Conservation (phyloP, 2,113 vertebrate species). For the Centropus bengalensis region DNA sequence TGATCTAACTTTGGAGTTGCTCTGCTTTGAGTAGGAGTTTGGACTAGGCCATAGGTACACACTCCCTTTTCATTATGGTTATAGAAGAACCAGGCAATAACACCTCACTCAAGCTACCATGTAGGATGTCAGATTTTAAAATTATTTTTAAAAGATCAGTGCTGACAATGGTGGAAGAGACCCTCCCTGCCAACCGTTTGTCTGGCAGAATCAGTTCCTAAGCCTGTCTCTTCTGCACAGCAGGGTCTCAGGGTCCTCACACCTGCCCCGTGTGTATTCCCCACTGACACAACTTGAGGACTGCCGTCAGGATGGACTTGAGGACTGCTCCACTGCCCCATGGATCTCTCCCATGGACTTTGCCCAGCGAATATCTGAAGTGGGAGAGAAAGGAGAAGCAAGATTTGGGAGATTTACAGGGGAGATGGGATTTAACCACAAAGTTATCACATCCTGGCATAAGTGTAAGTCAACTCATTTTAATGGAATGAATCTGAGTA, state of each 20-base stretch:
- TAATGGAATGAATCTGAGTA: neutral
- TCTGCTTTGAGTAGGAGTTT: neutral
- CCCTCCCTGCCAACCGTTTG: neutral
- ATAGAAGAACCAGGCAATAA: neutral
- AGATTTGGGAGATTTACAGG: neutral
- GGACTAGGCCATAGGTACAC: neutral
- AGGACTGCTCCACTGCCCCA: neutral
- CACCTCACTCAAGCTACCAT: neutral
- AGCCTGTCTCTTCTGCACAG: neutral
- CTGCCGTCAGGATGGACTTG: neutral
- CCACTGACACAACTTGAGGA: neutral
- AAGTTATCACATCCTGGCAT: neutral
- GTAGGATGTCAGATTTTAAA: neutral
- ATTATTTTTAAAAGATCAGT: neutral
- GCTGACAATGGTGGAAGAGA: neutral
- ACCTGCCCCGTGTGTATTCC: neutral
- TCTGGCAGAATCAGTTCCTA: neutral
- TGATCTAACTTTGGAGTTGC: neutral
- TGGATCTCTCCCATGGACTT: neutral
- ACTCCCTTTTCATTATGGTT: neutral
- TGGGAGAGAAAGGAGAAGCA: neutral
- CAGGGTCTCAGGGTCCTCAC: neutral
- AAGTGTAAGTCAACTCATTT: neutral
- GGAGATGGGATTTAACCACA: neutral
- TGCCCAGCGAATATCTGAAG: neutral